Conservation (phyloP, 2,113 vertebrate species). For the Uria lomvia region DNA sequence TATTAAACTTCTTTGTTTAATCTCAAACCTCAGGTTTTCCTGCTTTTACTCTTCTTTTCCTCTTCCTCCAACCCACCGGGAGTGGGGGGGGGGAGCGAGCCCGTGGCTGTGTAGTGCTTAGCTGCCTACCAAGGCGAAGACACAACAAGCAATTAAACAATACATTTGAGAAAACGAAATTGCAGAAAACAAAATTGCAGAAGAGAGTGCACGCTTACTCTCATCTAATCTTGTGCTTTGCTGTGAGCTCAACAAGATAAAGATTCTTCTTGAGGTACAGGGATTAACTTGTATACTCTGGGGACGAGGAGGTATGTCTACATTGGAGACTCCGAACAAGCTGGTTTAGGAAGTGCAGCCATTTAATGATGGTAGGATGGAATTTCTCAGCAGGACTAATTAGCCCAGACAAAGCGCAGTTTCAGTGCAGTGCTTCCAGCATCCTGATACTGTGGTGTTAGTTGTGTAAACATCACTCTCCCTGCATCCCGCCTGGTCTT, state of each 20-base stretch:
- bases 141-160: background rate
- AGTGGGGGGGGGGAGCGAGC: rapidly evolving
- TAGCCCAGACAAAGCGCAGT: background rate
- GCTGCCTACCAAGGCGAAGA: background rate
- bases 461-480: background rate
- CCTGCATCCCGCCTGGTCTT: background rate
- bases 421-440: background rate
- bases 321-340: background rate
- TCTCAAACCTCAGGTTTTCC: background rate
- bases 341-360: background rate
- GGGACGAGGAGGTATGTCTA: background rate
- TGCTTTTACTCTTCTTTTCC: background rate
- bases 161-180: background rate
- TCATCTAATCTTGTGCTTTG: background rate
- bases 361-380: background rate
- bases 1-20: background rate
- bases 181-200: background rate
- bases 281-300: background rate
- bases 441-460: background rate
- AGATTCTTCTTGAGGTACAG: background rate
- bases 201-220: background rate
- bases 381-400: constrained; percentile 45
- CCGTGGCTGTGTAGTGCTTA: background rate
- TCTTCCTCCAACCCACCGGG: rapidly evolving
- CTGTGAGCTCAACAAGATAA: background rate